Conservation (phyloP, 2,888 invertebrate genomes). For the Ischnus inquisitorius region DNA sequence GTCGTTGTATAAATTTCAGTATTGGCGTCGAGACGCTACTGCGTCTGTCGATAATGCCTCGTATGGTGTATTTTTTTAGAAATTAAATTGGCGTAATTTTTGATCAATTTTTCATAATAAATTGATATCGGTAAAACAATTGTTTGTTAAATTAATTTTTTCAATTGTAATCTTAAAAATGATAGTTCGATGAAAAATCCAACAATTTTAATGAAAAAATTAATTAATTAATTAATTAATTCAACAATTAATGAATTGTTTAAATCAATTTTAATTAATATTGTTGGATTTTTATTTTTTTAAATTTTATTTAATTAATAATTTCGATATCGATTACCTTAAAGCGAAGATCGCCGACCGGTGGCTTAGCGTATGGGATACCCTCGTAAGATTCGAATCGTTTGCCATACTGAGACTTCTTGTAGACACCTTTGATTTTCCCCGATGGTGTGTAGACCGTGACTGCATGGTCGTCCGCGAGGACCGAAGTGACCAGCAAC, state of each 20-base stretch:
- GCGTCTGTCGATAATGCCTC: too few species aligned
- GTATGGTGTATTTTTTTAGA: too few species aligned
- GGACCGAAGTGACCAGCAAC: not conserved
- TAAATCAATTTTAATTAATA: not conserved
- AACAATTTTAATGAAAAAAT: too few species aligned
- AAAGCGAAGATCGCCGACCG: conserved; percentile 74
- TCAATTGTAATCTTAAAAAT: too few species aligned
- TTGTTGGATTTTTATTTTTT: not conserved
- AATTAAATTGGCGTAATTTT: too few species aligned
- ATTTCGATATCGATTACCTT: conserved; percentile 65
- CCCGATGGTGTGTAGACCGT: conserved; percentile 73
- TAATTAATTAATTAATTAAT: too few species aligned
- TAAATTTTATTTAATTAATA: not conserved
- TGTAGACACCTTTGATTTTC: conserved; percentile 73
- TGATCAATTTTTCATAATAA: too few species aligned
- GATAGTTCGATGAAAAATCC: too few species aligned
- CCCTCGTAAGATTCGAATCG: conserved; percentile 74
- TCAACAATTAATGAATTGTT: too few species aligned
- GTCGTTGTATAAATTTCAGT: not conserved
- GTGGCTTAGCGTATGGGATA: conserved; percentile 76
- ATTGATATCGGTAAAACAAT: too few species aligned
- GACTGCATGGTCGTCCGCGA: conserved; percentile 39
- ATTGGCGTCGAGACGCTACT: not conserved
- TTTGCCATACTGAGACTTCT: conserved; percentile 71
- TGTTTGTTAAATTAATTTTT: too few species aligned